Evolutionary conservation across 2,113 vertebrate genomes (phyloP).

Genomic region (Arizona elegans): DNA sequence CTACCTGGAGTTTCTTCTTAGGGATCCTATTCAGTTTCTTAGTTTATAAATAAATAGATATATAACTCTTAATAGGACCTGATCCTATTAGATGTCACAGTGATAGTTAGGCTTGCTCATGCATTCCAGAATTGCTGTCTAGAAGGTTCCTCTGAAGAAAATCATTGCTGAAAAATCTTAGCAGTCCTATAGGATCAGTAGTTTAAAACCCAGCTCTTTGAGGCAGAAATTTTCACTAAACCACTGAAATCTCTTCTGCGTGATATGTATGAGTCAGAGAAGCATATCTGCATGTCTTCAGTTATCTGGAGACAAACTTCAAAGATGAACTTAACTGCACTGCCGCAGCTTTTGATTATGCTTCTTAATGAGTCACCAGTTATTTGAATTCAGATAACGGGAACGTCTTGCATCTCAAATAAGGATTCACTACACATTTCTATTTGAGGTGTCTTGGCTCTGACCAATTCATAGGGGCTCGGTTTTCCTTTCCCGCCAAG

Average conservation of each 20-base stretch:
- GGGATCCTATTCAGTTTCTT: neutral
- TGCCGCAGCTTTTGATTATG: neutral
- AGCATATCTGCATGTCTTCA: neutral
- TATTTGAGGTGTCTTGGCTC: neutral
- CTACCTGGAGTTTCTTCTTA: neutral
- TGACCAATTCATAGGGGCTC: neutral
- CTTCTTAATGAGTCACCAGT: neutral
- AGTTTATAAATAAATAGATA: conserved; percentile 2
- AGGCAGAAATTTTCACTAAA: neutral
- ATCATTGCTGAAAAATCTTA: neutral
- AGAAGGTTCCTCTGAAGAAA: neutral
- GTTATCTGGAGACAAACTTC: neutral
- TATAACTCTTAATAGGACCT: neutral
- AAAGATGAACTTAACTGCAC: neutral
- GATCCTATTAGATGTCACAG: neutral
- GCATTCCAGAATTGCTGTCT: neutral
- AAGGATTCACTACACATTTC: neutral
- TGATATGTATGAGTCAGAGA: neutral
- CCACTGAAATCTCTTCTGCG: neutral
- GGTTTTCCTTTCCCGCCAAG: neutral
- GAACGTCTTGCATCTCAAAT: neutral
- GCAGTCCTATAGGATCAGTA: neutral
- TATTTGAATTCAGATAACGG: neutral
- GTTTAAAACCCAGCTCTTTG: neutral
- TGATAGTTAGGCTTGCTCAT: neutral